Evolutionary conservation across 2,113 vertebrate species (phyloP).

Genomic region (Procapra przewalskii): DNA sequence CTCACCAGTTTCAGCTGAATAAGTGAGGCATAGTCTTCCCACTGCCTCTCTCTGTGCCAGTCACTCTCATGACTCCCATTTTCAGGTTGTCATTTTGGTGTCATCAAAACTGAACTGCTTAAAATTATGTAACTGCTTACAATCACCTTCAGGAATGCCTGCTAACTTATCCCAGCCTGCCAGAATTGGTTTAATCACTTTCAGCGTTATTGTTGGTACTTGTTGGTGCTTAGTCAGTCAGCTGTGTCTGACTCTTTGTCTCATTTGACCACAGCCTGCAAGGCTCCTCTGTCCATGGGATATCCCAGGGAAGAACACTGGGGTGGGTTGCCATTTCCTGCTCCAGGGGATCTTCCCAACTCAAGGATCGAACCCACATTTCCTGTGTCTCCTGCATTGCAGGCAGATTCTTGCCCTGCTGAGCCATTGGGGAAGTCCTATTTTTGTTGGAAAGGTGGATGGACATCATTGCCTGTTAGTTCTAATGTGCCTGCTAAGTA

Average conservation of each 20-base stretch:
- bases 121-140: slow-evolving; percentile 13
- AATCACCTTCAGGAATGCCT: slow-evolving; percentile 33
- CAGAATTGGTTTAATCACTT: neutral
- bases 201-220: neutral
- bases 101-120: slow-evolving; percentile 32
- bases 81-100: slow-evolving; percentile 21
- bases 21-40: neutral
- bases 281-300: neutral
- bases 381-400: neutral
- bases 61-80: neutral
- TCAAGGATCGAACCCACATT: neutral
- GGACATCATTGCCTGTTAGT: neutral
- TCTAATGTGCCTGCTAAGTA: neutral
- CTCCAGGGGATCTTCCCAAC: neutral
- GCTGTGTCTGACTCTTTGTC: neutral
- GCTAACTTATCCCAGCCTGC: neutral
- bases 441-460: neutral
- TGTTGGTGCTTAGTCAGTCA: neutral
- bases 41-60: neutral
- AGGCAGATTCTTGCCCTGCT: neutral
- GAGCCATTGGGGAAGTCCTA: neutral
- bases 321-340: neutral
- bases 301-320: neutral
- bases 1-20: neutral
- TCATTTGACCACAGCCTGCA: neutral